Evolutionary conservation across 2,888 invertebrate species (phyloP), one percentile per base, ranked within the genome.

Genomic region (Dromius quadrimaculatus): DNA sequence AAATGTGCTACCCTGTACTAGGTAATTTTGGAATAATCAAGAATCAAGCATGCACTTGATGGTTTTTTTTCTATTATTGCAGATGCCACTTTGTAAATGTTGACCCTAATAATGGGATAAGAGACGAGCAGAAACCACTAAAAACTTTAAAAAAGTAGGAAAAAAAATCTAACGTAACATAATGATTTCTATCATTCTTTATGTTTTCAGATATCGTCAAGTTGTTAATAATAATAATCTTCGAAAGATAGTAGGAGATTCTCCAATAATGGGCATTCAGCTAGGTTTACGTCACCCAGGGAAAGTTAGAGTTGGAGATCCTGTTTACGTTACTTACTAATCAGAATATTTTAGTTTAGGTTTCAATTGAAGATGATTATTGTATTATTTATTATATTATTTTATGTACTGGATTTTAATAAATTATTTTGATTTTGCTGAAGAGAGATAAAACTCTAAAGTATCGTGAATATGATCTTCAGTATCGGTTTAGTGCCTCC

Each of bases 1-100:
- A 78, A 85, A 88, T 71, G 81, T 90, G 15, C 89, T 88, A 77
- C 88, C 89, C 0, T 91, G 91, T 76, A 85, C 86, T 0, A 87
- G 90, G 85, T 87, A 76, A 65, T n/a, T 15, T 20, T 36, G 34
- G 59, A 36, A 59, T 23, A 54, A 28, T 28, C 11, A 13, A n/a
- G 2, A 11, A 15, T 41, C 1, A 41, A 41, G n/a, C n/a, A n/a
- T n/a, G n/a, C n/a, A n/a, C n/a, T 41, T 15, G 17, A 15, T 41
- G 0, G 15, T 47, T 20, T 47, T 5, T 9, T 8, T 47, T 22
- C 23, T 38, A 11, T 19, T 15, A 15, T 45, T 5, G 4, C 13
- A 62, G 62, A 41, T 62, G 62, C 11, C 38, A 43, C 1, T 62
- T 62, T 43, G 43, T 62, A n/a, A 62, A 62, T 41, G 62, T 62